phyloP scores from a whole-genome alignment of 2,797 vertebrate species.

The Lates japonicus region DNA sequence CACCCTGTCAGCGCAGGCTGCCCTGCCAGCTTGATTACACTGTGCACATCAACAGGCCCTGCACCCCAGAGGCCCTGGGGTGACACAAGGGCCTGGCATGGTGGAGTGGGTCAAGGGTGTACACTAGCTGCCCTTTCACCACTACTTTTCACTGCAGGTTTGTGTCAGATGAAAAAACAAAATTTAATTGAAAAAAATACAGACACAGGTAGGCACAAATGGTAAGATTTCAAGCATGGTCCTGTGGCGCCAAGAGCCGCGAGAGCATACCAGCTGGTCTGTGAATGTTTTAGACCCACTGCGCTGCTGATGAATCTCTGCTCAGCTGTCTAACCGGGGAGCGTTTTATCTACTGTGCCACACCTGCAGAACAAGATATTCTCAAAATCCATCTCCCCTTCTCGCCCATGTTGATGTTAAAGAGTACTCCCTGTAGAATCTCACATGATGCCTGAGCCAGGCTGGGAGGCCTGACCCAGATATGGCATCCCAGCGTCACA shows the following conservation, averaged over 20 bases:
- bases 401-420: slow-evolving; percentile 55
- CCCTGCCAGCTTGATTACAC: slow-evolving; percentile 77
- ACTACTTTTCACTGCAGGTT: slow-evolving; percentile 58
- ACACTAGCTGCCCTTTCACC: slow-evolving; percentile 59
- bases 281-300: slow-evolving; percentile 67
- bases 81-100: slow-evolving; percentile 54
- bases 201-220: slow-evolving; percentile 38
- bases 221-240: slow-evolving; percentile 56
- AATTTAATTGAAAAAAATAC: slow-evolving; percentile 20
- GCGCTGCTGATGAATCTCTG: slow-evolving; percentile 69
- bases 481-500: slow-evolving; percentile 59
- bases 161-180: slow-evolving; percentile 30
- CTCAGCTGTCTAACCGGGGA: slow-evolving; percentile 60
- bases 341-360: slow-evolving; percentile 70
- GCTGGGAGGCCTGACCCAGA: slow-evolving; percentile 80
- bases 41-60: slow-evolving; percentile 56
- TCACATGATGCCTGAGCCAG: slow-evolving; percentile 51
- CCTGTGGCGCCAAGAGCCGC: slow-evolving; percentile 38
- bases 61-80: slow-evolving; percentile 51
- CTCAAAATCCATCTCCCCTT: slow-evolving; percentile 67
- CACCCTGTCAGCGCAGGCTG: slow-evolving; percentile 53
- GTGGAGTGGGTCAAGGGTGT: slow-evolving; percentile 59
- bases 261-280: slow-evolving; percentile 66
- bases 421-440: slow-evolving; percentile 57
- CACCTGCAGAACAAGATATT: slow-evolving; percentile 70